A percentile compares a stretch with the other conserved stretches of the same genome.
Evolutionary conservation across 2,888 invertebrate species (phyloP).

Genomic region (Liopterus haemorrhoidalis): DNA sequence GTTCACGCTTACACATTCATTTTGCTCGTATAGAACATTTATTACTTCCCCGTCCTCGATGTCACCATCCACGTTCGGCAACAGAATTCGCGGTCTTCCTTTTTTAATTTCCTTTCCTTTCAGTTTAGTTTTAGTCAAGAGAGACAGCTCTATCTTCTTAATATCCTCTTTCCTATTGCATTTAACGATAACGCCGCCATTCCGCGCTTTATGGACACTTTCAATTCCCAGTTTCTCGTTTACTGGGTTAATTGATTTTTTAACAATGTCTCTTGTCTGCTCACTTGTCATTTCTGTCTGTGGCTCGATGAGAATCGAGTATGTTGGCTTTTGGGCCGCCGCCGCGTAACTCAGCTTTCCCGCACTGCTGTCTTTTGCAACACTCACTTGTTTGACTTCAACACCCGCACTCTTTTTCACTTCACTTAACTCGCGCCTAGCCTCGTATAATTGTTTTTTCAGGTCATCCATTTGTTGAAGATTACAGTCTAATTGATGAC

Average conservation of each 20-base stretch:
- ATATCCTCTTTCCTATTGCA: neutral
- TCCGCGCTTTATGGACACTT: neutral
- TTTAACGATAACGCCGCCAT: neutral
- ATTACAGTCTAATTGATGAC: neutral
- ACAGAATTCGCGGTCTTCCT: slow-evolving; percentile 3
- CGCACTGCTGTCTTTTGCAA: too few relatives aligned
- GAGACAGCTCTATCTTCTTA: neutral
- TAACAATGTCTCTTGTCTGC: neutral
- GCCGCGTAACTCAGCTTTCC: neutral
- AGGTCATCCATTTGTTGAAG: slow-evolving; percentile 1
- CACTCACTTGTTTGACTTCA: too few relatives aligned
- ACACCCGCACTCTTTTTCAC: too few relatives aligned
- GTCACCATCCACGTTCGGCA: neutral
- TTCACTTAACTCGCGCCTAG: neutral
- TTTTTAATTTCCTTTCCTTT: slow-evolving; percentile 1
- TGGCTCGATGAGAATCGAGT: neutral
- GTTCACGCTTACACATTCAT: neutral
- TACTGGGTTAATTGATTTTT: neutral
- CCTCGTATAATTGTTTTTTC: slow-evolving; percentile 2
- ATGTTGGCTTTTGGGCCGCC: slow-evolving; percentile 1
- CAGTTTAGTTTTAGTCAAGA: neutral
- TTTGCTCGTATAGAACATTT: neutral
- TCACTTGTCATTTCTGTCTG: neutral
- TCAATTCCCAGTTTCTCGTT: neutral
- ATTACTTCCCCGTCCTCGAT: neutral